These are phyloP conservation scores for Meles meles DNA, from an alignment of 2,113 vertebrate species.

Conservation along the genomic window DNA sequence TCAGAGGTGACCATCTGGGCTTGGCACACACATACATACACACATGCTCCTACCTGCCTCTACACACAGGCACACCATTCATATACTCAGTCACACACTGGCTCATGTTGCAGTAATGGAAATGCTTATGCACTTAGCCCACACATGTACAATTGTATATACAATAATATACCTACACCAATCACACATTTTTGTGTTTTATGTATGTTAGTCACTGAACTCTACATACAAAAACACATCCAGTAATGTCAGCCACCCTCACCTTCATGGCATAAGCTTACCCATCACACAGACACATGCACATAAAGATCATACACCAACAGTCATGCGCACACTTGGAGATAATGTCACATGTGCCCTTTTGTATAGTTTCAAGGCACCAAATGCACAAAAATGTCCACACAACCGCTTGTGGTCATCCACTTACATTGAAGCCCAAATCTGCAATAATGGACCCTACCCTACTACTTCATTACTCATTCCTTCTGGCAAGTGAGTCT, in stretches of 20 bases:
- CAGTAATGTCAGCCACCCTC: not conserved
- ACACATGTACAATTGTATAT: not conserved
- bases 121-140: not conserved
- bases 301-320: no score
- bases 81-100: not conserved
- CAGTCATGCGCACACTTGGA: not conserved
- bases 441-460: fast-evolving
- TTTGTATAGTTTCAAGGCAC: not conserved
- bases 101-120: not conserved
- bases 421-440: not conserved
- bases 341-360: not conserved
- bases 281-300: not conserved
- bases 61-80: not conserved
- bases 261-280: not conserved
- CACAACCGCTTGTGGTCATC: not conserved
- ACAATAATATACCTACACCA: no score
- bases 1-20: not conserved
- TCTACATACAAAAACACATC: not conserved
- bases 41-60: not conserved
- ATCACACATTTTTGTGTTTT: not conserved
- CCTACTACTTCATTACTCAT: not conserved
- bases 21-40: not conserved
- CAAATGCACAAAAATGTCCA: not conserved
- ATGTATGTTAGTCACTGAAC: not conserved
- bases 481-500: not conserved